Percentiles rank a stretch among this genome's conserved stretches.
phyloP scores from a whole-genome alignment of 2,888 invertebrate genomes.

The Rhagium mordax region DNA sequence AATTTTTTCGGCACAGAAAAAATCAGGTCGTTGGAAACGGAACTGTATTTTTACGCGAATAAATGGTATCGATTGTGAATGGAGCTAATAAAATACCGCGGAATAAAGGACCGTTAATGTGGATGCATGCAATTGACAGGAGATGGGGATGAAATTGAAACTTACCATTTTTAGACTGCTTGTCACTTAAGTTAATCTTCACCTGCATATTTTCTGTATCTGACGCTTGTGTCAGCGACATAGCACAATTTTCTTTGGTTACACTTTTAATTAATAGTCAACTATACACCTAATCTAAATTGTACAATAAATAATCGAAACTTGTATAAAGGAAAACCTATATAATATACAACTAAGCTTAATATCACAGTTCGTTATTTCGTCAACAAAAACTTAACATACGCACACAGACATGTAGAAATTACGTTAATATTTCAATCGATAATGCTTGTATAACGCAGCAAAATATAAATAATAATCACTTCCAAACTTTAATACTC shows the following conservation, averaged over 20 bases:
- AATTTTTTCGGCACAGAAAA: conserved; percentile 6
- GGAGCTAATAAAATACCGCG: background rate
- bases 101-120: conserved; percentile 20
- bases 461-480: conserved; percentile 52
- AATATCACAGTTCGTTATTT: conserved; percentile 66
- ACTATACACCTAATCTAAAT: conserved; percentile 56
- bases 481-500: conserved; percentile 54
- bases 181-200: conserved; percentile 56
- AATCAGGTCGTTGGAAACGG: background rate
- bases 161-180: conserved; percentile 61
- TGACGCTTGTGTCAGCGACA: conserved; percentile 61
- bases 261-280: conserved; percentile 55
- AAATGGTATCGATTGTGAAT: conserved; percentile 30
- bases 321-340: conserved; percentile 63
- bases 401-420: conserved; percentile 62
- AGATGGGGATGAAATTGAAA: conserved; percentile 32
- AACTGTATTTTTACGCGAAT: conserved; percentile 16
- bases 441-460: conserved; percentile 55
- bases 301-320: conserved; percentile 64
- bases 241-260: conserved; percentile 60
- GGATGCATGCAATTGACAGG: conserved; percentile 31
- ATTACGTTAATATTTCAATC: conserved; percentile 51
- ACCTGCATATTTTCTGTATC: conserved; percentile 57
- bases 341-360: conserved; percentile 64
- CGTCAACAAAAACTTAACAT: conserved; percentile 64